A percentile compares a stretch with the other conserved stretches of the same genome.
Conservation (phyloP, 2,797 vertebrate species). For the Ambastaia sidthimunki region DNA sequence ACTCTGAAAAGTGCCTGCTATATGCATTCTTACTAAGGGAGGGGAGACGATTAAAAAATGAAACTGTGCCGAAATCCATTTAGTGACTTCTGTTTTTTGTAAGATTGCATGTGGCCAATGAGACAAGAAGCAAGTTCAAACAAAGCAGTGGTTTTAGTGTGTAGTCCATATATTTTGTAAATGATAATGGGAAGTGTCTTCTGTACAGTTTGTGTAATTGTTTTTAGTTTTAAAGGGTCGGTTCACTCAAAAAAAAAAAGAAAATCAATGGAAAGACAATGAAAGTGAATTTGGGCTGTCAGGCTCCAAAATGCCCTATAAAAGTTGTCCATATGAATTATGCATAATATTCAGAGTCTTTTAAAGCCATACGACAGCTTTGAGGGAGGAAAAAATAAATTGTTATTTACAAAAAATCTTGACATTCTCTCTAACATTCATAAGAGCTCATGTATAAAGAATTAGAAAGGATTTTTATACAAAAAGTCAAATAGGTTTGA, state of each 20-base stretch:
- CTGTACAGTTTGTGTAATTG: slow-evolving; percentile 70
- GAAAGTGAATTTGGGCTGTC: not conserved
- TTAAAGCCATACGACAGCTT: not conserved
- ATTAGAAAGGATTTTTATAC: not conserved
- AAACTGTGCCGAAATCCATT: slow-evolving; percentile 57
- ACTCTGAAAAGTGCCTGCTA: slow-evolving; percentile 82
- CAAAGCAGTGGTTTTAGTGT: slow-evolving; percentile 63
- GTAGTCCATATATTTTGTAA: slow-evolving; percentile 60
- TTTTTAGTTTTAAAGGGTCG: slow-evolving; percentile 64
- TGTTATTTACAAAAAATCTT: not conserved
- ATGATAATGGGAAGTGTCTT: slow-evolving; percentile 59
- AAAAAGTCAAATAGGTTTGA: not conserved
- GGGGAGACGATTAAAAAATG: slow-evolving; percentile 54
- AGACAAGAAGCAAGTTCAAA: slow-evolving; percentile 56
- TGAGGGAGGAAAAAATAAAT: not conserved
- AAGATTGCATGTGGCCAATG: slow-evolving; percentile 74
- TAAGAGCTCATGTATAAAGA: not conserved
- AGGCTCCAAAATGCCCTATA: not conserved
- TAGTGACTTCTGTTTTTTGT: slow-evolving; percentile 53
- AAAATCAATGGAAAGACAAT: not conserved
- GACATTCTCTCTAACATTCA: not conserved
- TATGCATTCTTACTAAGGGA: slow-evolving; percentile 64
- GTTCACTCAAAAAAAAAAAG: not conserved
- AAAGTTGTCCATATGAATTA: not conserved
- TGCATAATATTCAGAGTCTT: not conserved